Conservation (phyloP, 2,888 invertebrate genomes). For the Alentia gelatinosa region DNA sequence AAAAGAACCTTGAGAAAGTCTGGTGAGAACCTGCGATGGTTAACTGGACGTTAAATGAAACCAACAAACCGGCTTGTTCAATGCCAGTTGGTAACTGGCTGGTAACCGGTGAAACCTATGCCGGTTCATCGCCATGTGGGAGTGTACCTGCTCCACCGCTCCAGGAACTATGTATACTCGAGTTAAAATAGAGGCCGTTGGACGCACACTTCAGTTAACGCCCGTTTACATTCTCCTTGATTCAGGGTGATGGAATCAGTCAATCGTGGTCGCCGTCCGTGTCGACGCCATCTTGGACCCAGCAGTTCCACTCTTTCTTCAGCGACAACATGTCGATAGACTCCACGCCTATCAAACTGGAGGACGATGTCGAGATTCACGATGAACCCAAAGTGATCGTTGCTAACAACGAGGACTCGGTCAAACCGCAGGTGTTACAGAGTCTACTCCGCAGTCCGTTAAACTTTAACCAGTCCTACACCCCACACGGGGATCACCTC, state of each 20-base stretch:
- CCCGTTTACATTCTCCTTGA: no score
- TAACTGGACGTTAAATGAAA: no score
- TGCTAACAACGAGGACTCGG: not conserved
- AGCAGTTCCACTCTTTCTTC: constrained; percentile 27
- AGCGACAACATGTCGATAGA: not conserved
- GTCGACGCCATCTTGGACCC: not conserved
- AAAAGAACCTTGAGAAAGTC: no score
- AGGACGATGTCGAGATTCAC: not conserved
- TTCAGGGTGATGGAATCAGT: not conserved
- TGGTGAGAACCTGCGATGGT: no score
- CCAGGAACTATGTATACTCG: no score
- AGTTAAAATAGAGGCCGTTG: not conserved
- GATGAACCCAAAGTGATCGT: not conserved
- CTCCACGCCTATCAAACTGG: not conserved
- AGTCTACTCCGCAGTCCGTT: not conserved
- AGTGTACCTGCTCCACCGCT: no score
- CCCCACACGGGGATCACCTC: not conserved
- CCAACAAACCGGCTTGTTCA: no score
- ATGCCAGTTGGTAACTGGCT: no score
- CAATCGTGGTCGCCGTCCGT: not conserved
- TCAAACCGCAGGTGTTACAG: not conserved
- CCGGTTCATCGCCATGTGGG: no score
- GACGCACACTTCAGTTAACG: no score
- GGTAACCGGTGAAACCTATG: no score
- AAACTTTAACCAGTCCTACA: not conserved